Evolutionary conservation across 1,140 invertebrate genomes (phyloP).

Genomic region (Drosophila malerkotliana): DNA sequence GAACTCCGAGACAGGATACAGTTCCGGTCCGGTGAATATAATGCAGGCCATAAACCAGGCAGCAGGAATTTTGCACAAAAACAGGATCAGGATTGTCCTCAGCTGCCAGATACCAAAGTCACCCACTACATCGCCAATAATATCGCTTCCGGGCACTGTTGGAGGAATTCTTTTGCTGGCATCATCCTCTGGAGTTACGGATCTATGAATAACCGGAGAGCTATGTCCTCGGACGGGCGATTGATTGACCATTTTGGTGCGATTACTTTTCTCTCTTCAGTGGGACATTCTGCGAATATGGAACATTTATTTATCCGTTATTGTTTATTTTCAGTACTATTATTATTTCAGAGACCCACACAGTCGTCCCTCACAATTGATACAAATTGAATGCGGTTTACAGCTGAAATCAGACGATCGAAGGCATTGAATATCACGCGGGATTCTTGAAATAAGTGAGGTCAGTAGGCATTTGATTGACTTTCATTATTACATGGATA

Average conservation of each 20-base stretch:
- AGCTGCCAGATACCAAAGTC: constrained; percentile 84
- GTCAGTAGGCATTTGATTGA: constrained; percentile 50
- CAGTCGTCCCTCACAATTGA: constrained; percentile 46
- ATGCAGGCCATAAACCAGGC: constrained; percentile 85
- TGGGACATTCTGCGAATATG: constrained; percentile 47
- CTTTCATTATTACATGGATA: constrained; percentile 19
- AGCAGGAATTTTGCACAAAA: constrained; percentile 84
- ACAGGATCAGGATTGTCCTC: constrained; percentile 83
- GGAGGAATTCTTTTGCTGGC: background rate
- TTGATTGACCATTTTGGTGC: constrained; percentile 50
- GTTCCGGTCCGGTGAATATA: constrained; percentile 79
- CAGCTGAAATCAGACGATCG: constrained; percentile 61
- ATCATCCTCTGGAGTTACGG: constrained; percentile 4
- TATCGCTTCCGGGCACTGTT: constrained; percentile 46
- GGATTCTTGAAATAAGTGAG: constrained; percentile 61
- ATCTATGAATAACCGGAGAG: background rate
- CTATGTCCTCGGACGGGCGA: constrained; percentile 19
- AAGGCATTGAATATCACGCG: constrained; percentile 59
- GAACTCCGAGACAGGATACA: constrained; percentile 70
- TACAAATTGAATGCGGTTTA: constrained; percentile 67
- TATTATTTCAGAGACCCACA: constrained; percentile 8
- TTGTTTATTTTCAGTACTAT: constrained; percentile 27
- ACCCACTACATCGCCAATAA: constrained; percentile 77
- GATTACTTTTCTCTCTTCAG: constrained; percentile 15
- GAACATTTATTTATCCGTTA: constrained; percentile 11